Evolutionary conservation across 2,888 invertebrate genomes (phyloP), one percentile per base, ranked within the genome.

Genomic region (Apodemia mormo): DNA sequence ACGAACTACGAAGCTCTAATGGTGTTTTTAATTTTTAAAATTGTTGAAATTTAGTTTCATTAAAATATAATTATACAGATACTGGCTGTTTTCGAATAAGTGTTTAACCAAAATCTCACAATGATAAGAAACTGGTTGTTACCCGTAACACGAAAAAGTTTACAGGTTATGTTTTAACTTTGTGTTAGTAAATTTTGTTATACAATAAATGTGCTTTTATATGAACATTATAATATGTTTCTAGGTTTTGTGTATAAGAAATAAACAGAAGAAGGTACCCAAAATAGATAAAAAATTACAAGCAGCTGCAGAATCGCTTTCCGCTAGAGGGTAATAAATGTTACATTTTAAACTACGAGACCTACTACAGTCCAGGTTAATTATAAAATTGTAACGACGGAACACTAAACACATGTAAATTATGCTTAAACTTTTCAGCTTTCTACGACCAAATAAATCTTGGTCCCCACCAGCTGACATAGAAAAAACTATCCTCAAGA

Each of bases 391-490:
- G 0, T 45, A 43, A 43, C 43, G 45, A 45, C 0, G 45, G 10
- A 10, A 45, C 45, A 45, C 3, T 40, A 40, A 40, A 40, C 3
- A 43, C n/a, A 7, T 65, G 30, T 43, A n/a, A 61, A 45, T 72
- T 75, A 73, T 72, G 74, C 74, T 76, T 70, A 75, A 75, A 72
- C 33, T 81, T 45, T 93, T 45, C 82, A 97, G 97, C 68, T 98
- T 97, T 83, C 87, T 97, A 54, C 94, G 98, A 4, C 94, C 96
- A 0, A 94, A 94, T 72, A 96, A 96, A 79, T 90, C 96, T 3
- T 99, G 98, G 86, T 83, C 87, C 0, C 97, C 98, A 14, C 95
- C 96, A 0, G 74, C 81, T 10, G 94, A 97, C 85, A 95, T 95
- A 4, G 89, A 92, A 8, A 89, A 94, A 7, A 95, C 93, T 71